Percentiles rank a stretch among this genome's conserved stretches.
Conservation (phyloP, 2,888 invertebrate genomes). For the Aleiodes testaceus region DNA sequence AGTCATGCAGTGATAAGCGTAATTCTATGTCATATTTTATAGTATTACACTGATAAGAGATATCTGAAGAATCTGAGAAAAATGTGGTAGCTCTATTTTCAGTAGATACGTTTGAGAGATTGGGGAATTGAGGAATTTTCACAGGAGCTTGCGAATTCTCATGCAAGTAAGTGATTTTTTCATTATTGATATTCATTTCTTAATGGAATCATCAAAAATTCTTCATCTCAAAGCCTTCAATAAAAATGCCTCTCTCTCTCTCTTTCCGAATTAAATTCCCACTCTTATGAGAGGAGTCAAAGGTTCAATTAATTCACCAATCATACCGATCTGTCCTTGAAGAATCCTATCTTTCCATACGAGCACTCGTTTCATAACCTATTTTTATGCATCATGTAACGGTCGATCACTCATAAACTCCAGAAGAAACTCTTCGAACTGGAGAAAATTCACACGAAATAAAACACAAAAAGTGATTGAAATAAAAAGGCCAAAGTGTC, state of each 20-base stretch:
- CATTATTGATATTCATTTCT: too few relatives aligned
- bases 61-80: neutral
- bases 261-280: too few relatives aligned
- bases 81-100: neutral
- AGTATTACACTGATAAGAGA: neutral
- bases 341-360: neutral
- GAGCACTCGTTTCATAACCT: conserved; percentile 9
- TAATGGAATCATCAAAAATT: too few relatives aligned
- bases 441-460: too few relatives aligned
- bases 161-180: too few relatives aligned
- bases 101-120: neutral
- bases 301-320: conserved; percentile 7
- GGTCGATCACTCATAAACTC: conserved; percentile 8
- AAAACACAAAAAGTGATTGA: too few relatives aligned
- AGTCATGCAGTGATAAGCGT: conserved; percentile 13
- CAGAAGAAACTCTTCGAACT: conserved; percentile 17
- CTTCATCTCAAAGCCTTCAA: too few relatives aligned
- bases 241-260: too few relatives aligned
- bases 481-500: too few relatives aligned
- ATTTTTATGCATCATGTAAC: conserved; percentile 5
- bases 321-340: conserved; percentile 27
- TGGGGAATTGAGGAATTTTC: neutral
- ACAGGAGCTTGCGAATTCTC: too few relatives aligned
- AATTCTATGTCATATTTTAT: conserved; percentile 1
- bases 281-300: neutral